Base-by-base conservation (phyloP, 1,140 invertebrate genomes). In the Trinorchestia longiramus region DNA sequence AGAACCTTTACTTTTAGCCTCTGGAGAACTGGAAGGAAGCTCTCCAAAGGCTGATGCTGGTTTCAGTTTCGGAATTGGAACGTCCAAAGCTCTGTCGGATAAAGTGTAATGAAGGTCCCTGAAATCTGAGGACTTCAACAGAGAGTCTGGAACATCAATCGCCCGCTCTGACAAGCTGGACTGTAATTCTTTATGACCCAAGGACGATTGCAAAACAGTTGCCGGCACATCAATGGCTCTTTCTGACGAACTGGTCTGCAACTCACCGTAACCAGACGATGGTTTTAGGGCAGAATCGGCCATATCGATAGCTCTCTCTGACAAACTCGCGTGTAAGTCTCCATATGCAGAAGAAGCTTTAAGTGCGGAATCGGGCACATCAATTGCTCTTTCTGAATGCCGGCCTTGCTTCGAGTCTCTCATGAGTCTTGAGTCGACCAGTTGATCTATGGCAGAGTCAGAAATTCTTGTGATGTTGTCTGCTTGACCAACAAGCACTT, bases 371-470 rank as follows among this genome's bases (percentile, higher is more conserved):
- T 96, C 96, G 1, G 96, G 96, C 23, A 95, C 95, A 88, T 95
- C 95, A 43, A 95, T 95, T 43, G 95, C 95, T 95, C 95, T 95
- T 45, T 95, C 95, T 23, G 95, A 96, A 91, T 96, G 95, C 43
- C 95, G 87, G 41, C 87, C 90, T 91, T 96, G 57, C 41, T 53
- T 77, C 47, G 53, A 95, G 88, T 57, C 96, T 95, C 92, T 91
- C 42, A 40, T 6, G 41, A 43, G 95, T 62, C 43, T 87, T 40
- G 57, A 90, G 95, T 77, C 90, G 41, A 47, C 90, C 96, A 95
- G 95, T 87, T 95, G 43, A 94, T 94, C 96, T 15, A 96, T 94
- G 62, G 96, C 96, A n/a, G 96, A 95, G 43, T 95, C 95, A 15
- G 96, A 96, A 28, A 95, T 45, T 47, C 96, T 95, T 0, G 87